phyloP scores from a whole-genome alignment of 2,797 vertebrate genomes.

The Enoplosus armatus region DNA sequence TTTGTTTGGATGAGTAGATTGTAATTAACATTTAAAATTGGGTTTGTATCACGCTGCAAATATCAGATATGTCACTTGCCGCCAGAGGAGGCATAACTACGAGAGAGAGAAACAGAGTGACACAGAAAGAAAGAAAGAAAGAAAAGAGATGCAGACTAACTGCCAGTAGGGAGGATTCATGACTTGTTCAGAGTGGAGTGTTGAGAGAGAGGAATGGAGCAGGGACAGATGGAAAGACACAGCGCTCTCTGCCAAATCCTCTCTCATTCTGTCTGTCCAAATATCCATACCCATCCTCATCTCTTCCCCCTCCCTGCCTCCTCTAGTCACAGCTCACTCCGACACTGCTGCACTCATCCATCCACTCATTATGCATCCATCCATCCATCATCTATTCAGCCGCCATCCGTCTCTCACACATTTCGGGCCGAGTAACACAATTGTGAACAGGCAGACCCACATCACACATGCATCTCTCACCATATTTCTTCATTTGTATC shows the following conservation, averaged over 20 bases:
- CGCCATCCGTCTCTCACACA: slow-evolving; percentile 7
- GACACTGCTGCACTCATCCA: slow-evolving; percentile 45
- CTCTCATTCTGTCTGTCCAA: slow-evolving; percentile 70
- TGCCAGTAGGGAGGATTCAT: slow-evolving; percentile 62
- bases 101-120: not conserved
- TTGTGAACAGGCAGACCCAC: not conserved
- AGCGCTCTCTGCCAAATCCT: slow-evolving; percentile 75
- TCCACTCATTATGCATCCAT: slow-evolving; percentile 35
- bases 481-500: not conserved
- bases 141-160: slow-evolving; percentile 42
- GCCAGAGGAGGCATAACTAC: slow-evolving; percentile 33
- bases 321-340: slow-evolving; percentile 54
- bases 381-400: slow-evolving; percentile 31
- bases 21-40: slow-evolving; percentile 77
- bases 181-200: slow-evolving; percentile 70
- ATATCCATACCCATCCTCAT: slow-evolving; percentile 63
- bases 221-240: slow-evolving; percentile 82
- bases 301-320: slow-evolving; percentile 58
- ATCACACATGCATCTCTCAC: not conserved
- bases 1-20: slow-evolving; percentile 65
- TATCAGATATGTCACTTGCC: slow-evolving; percentile 68
- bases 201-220: slow-evolving; percentile 65
- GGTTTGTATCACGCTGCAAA: slow-evolving; percentile 54
- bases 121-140: not conserved
- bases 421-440: slow-evolving; percentile 8